Evolutionary conservation across 2,797 vertebrate genomes (phyloP).

Genomic region (Halcyon badia): DNA sequence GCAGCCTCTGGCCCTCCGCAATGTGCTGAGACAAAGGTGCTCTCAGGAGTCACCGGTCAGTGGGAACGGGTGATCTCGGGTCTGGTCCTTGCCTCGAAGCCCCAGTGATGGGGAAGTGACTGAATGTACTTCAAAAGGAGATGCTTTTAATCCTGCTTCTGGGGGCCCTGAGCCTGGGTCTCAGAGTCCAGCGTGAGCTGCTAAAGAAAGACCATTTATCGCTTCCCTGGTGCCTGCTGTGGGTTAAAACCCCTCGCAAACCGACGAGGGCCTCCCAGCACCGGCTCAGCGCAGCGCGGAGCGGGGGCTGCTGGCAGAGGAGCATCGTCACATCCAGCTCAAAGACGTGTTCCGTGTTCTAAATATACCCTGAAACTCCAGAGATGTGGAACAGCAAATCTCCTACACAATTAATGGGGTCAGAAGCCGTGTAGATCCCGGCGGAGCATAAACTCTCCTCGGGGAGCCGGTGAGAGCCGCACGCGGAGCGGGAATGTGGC

Average conservation of each 20-base stretch:
- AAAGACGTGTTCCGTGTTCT: fast-evolving
- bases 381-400: background rate
- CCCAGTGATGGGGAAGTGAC: background rate
- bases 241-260: background rate
- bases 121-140: background rate
- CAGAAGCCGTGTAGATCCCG: fast-evolving
- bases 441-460: fast-evolving
- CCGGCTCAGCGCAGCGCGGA: background rate
- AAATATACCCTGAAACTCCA: background rate
- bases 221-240: fast-evolving
- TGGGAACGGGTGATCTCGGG: background rate
- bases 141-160: background rate
- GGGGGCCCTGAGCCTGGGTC: background rate
- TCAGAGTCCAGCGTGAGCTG: background rate
- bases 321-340: background rate
- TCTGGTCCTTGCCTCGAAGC: background rate
- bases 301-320: background rate
- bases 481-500: fast-evolving
- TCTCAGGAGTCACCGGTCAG: background rate
- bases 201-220: fast-evolving
- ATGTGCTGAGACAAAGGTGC: background rate
- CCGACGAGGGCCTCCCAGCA: fast-evolving
- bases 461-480: background rate
- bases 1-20: background rate
- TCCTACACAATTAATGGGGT: background rate